Base-by-base conservation (phyloP, 2,888 invertebrate genomes). In the Drepanosiphum platanoidis region DNA sequence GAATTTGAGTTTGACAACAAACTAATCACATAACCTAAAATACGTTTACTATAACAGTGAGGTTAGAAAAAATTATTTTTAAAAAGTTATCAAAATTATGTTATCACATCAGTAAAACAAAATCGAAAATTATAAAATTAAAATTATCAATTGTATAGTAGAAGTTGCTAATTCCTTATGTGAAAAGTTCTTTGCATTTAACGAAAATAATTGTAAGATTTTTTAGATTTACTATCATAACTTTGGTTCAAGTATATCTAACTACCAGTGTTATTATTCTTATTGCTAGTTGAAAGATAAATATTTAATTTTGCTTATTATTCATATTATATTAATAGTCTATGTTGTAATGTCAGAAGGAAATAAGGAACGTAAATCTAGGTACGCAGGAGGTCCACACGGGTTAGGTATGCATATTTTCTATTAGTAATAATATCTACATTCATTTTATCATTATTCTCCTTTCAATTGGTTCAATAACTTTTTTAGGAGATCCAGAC, bases 401-500 rank as follows among this genome's bases (percentile, higher is more conserved):
- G 92, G 92, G 32, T 88, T 92, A 88, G 92, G 93, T 92, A 90
- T 87, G 87, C 64, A 39, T 5, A 75, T 13, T 30, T 64, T 52
- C 7, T 39, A 71, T 71, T 18, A 68, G 8, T 36, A 27, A 71
- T 39, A 71, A 3, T 13, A 39, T 39, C 34, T 39, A 1, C 7
- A 39, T 71, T 71, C 27, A 18, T 22, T 66, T 8, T 34, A 9
- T 71, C 27, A 18, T 22, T 66, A 15, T 34, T 3, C 0, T 7
- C 1, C 9, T 46, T 68, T n/a, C 11, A 42, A 68, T 68, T 1
- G 0, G 4, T 78, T 27, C 11, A 22, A 46, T 58, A 27, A 58
- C 0, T 39, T 86, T 90, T 90, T 83, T 89, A 95, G 96, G 96
- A 87, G 96, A 97, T 91, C 97, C 97, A 1, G 91, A 95, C 88